Evolutionary conservation across 2,888 invertebrate species (phyloP).

Genomic region (Diadegma fenestrale): DNA sequence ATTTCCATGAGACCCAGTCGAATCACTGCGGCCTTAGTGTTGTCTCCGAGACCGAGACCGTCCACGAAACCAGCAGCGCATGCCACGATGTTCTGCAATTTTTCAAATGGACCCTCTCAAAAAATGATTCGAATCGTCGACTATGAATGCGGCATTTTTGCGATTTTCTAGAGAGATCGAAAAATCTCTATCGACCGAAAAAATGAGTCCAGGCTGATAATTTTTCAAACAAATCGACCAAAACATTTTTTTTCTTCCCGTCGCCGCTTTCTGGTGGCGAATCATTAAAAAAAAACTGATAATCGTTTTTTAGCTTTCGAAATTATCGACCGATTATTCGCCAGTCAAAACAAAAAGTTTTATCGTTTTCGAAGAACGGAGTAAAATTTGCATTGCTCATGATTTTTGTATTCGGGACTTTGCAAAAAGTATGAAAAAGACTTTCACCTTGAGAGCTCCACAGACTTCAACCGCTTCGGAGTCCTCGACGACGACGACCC

Average conservation of each 20-base stretch:
- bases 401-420: background rate
- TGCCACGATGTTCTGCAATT: conserved; percentile 88
- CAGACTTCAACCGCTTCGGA: conserved; percentile 89
- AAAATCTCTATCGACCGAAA: no score
- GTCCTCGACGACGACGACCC: conserved; percentile 88
- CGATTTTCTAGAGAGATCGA: background rate
- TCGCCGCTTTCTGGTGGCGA: no score
- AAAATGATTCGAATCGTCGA: background rate
- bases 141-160: background rate
- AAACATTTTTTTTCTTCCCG: no score
- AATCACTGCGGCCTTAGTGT: conserved; percentile 90
- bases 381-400: background rate
- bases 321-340: background rate
- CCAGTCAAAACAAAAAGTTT: no score
- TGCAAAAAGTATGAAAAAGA: background rate
- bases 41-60: conserved; percentile 88
- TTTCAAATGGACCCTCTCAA: background rate
- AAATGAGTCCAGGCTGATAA: background rate
- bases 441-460: conserved; percentile 87
- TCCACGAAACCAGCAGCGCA: conserved; percentile 90
- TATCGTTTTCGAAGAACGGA: no score
- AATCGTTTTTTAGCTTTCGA: background rate
- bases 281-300: background rate
- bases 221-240: background rate
- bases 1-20: conserved; percentile 90